Evolutionary conservation across 2,888 invertebrate species (phyloP).

Genomic region (Eristalis intricaria): DNA sequence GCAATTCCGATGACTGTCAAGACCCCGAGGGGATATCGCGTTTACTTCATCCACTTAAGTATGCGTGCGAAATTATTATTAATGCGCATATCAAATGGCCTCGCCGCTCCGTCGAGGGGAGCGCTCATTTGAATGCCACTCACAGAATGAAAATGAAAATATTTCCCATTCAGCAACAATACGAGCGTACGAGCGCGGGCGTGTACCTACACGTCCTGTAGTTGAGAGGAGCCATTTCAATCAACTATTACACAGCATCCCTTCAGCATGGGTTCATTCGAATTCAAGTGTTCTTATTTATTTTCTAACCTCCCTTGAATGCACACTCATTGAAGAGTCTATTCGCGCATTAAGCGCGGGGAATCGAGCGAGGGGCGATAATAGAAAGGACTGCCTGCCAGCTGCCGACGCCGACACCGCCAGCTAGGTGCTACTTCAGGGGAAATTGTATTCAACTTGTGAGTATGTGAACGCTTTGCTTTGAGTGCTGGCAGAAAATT

Average conservation of each 20-base stretch:
- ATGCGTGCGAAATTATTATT: conserved; percentile 1
- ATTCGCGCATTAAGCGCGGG: not conserved
- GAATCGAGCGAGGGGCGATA: not conserved
- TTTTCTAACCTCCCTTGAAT: not conserved
- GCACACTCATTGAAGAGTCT: not conserved
- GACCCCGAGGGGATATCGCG: not conserved
- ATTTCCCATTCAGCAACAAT: not conserved
- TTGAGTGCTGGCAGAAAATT: not conserved
- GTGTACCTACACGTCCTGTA: not conserved
- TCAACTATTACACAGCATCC: not conserved
- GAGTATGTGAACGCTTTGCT: not conserved
- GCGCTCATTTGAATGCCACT: not conserved
- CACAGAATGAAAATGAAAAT: not conserved
- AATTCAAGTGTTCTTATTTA: not conserved
- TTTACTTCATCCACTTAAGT: not conserved
- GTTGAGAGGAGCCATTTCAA: not conserved
- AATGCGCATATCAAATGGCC: not conserved
- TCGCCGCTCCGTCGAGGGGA: not conserved
- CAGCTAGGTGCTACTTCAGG: not conserved
- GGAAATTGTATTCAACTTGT: not conserved
- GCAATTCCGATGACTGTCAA: not conserved
- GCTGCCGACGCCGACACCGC: not conserved
- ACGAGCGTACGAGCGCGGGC: not conserved
- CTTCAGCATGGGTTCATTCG: not conserved
- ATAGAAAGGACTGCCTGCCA: not conserved